A percentile compares a stretch with the other conserved stretches of the same genome.
Evolutionary conservation across 2,113 vertebrate species (phyloP).

Genomic region (Amia ocellicauda): DNA sequence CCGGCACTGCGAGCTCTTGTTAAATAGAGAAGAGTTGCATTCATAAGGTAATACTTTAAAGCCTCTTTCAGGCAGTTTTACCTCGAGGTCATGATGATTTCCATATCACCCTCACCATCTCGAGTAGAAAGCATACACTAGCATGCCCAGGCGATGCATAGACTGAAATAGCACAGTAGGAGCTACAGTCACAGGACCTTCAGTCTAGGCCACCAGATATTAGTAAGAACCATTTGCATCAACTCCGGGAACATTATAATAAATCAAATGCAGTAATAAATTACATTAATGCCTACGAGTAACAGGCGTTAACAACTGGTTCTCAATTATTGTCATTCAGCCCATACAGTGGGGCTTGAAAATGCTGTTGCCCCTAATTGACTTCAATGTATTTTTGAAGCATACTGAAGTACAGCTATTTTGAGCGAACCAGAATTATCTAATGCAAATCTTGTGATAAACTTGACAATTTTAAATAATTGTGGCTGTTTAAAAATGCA

Average conservation of each 20-base stretch:
- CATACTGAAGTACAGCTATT: slow-evolving; percentile 11
- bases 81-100: slow-evolving; percentile 58
- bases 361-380: slow-evolving; percentile 23
- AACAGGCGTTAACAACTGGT: slow-evolving; percentile 40
- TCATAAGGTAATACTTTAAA: no score
- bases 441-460: slow-evolving; percentile 18
- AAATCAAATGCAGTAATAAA: slow-evolving; percentile 48
- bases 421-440: slow-evolving; percentile 8
- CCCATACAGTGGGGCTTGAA: slow-evolving; percentile 19
- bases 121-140: slow-evolving; percentile 51
- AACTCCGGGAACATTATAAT: slow-evolving; percentile 47
- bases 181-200: slow-evolving; percentile 54
- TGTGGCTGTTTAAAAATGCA: background rate
- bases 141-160: slow-evolving; percentile 36
- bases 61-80: slow-evolving; percentile 21
- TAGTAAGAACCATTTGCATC: slow-evolving; percentile 54
- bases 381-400: slow-evolving; percentile 11
- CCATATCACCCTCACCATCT: slow-evolving; percentile 46
- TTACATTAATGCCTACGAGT: slow-evolving; percentile 38
- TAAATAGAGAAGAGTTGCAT: no score
- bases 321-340: slow-evolving; percentile 39
- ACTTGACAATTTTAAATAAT: slow-evolving; percentile 7
- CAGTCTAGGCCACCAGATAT: slow-evolving; percentile 48
- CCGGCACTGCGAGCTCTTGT: no score
- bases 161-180: slow-evolving; percentile 47